phyloP scores from a whole-genome alignment of 2,797 vertebrate species.

The Enteromius trimaculatus region DNA sequence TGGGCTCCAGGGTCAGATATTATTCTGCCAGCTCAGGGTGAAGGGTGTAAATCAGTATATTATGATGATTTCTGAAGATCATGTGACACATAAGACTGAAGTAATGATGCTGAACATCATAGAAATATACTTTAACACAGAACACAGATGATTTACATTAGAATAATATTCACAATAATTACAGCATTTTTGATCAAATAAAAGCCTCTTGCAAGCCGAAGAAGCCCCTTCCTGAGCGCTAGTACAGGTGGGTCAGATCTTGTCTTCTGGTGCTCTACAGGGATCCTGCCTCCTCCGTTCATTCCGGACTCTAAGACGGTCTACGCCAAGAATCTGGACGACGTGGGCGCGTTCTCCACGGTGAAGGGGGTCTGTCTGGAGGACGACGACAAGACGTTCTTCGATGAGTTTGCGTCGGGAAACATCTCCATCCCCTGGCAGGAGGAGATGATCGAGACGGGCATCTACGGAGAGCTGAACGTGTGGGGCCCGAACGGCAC shows the following conservation, averaged over 20 bases:
- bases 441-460: conserved; percentile 91
- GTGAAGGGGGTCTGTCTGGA: conserved; percentile 84
- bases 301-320: conserved; percentile 86
- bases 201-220: not conserved
- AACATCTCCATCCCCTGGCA: conserved; percentile 90
- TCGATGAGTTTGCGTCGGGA: conserved; percentile 85
- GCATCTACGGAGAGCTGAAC: conserved; percentile 85
- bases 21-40: too few species aligned
- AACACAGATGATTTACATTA: not conserved
- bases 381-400: conserved; percentile 81
- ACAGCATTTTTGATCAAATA: not conserved
- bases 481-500: conserved; percentile 80
- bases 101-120: not conserved
- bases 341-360: conserved; percentile 87
- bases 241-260: not conserved
- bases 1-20: too few species aligned
- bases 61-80: not conserved
- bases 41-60: not conserved
- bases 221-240: not conserved
- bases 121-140: not conserved
- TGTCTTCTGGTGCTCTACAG: conserved; percentile 64
- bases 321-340: conserved; percentile 88
- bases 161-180: not conserved
- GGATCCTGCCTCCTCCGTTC: conserved; percentile 85
- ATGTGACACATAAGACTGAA: not conserved